Conservation (phyloP, 2,888 invertebrate genomes). For the Cryptus viduatorius region DNA sequence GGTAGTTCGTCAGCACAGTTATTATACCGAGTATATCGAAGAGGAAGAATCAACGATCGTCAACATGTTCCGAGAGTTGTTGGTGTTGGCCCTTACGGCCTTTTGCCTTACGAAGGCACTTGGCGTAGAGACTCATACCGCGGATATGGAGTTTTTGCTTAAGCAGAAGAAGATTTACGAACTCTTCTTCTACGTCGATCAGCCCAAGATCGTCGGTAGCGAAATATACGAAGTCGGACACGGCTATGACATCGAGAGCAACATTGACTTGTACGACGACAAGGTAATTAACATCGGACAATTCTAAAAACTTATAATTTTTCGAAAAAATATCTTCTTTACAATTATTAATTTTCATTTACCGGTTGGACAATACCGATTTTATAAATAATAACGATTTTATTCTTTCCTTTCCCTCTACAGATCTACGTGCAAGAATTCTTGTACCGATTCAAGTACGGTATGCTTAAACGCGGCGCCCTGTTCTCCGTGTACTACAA, state of each 20-base stretch:
- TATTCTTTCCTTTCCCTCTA: slow-evolving; percentile 40
- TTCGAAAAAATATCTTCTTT: background rate
- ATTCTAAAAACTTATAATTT: background rate
- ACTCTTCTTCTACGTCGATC: slow-evolving; percentile 79
- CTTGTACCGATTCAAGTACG: slow-evolving; percentile 81
- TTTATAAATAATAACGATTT: background rate
- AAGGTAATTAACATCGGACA: slow-evolving; percentile 73
- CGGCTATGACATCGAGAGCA: slow-evolving; percentile 79
- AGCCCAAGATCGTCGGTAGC: slow-evolving; percentile 76
- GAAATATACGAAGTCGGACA: slow-evolving; percentile 80
- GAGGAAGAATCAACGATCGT: slow-evolving; percentile 46
- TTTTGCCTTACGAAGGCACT: slow-evolving; percentile 74
- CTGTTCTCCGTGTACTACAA: slow-evolving; percentile 89
- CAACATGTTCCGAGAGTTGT: slow-evolving; percentile 76
- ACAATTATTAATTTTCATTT: no score
- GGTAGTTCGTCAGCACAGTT: slow-evolving; percentile 64
- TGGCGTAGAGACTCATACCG: slow-evolving; percentile 74
- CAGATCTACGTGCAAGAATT: slow-evolving; percentile 80
- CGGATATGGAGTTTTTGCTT: slow-evolving; percentile 82
- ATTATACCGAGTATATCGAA: slow-evolving; percentile 35
- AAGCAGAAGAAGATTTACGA: slow-evolving; percentile 83
- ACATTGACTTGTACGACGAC: slow-evolving; percentile 79
- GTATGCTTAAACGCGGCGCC: slow-evolving; percentile 87
- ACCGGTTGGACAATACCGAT: background rate
- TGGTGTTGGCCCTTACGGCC: slow-evolving; percentile 76